Evolutionary conservation across 2,113 vertebrate species (phyloP), one percentile per base, ranked within the genome.

Genomic region (Morone chrysops): DNA sequence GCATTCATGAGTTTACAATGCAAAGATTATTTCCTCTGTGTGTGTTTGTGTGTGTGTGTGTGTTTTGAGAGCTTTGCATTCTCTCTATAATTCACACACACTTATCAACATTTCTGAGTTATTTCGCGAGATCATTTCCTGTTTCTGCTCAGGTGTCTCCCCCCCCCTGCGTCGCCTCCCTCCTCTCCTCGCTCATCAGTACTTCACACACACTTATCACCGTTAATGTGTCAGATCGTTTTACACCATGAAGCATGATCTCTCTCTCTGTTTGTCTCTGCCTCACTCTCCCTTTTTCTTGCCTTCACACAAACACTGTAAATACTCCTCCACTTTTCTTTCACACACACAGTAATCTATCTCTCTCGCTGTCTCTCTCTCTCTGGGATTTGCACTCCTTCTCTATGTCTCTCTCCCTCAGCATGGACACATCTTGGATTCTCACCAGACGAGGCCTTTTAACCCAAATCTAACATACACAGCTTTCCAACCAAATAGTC

Each of bases 161-260:
- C 43, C 76, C 53, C 47, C 43, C 43, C 41, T 9, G 12, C n/a
- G 41, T 47, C 36, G 36, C 68, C 50, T 16, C 38, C 68, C 57
- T 25, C 17, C 36, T 65, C 57, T 5, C 70, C 81, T 66, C 60
- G 6, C 82, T 90, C 81, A 76, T 84, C 83, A 85, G 68, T 71
- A 78, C 83, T 87, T 89, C 78, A 83, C 85, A 85, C 82, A 78
- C 88, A 75, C 87, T 87, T 82, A 88, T 89, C 88, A 86, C 85
- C 61, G 0, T 20, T 73, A 89, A 90, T 88, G 86, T 89, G 91
- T 78, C 47, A 31, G 53, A 70, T 78, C 51, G 50, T 74, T 81
- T 82, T 66, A 70, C 87, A 80, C 69, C 48, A 5, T 8, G 53
- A 60, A 9, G 8, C 48, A 7, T 22, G 22, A 31, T 68, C 8